Evolutionary conservation across 1,140 invertebrate genomes (phyloP).

Genomic region (Arctopsyche grandis): DNA sequence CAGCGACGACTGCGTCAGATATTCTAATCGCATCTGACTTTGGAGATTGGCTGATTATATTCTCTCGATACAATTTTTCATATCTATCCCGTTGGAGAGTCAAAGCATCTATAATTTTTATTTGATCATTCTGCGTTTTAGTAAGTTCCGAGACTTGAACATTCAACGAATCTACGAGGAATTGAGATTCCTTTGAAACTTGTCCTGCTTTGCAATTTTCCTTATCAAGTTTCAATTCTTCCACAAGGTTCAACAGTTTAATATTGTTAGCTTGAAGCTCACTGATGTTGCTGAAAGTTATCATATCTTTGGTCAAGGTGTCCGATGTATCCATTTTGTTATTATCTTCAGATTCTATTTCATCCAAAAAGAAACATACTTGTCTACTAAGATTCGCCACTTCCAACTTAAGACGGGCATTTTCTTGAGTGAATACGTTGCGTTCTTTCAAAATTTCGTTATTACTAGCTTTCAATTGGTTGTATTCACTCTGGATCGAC

Average conservation of each 20-base stretch:
- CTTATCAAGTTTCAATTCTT: conserved; percentile 85
- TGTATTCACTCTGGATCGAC: conserved; percentile 76
- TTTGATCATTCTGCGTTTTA: conserved; percentile 77
- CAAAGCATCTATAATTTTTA: conserved; percentile 82
- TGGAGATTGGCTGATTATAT: not conserved
- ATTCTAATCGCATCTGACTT: not conserved
- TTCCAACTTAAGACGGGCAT: conserved; percentile 78
- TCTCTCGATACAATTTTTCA: conserved; percentile 75
- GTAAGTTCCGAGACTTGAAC: conserved; percentile 70
- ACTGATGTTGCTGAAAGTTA: conserved; percentile 88
- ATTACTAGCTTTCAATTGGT: conserved; percentile 74
- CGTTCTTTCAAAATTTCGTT: conserved; percentile 76
- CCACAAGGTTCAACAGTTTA: conserved; percentile 81
- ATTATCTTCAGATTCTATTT: conserved; percentile 73
- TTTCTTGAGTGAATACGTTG: conserved; percentile 78
- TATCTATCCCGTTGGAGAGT: conserved; percentile 90
- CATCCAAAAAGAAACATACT: conserved; percentile 84
- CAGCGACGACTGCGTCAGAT: not conserved
- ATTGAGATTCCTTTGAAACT: conserved; percentile 72
- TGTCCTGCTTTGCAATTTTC: conserved; percentile 74
- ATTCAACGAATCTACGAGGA: conserved; percentile 69
- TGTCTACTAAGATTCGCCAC: conserved; percentile 81
- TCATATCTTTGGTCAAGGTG: conserved; percentile 77
- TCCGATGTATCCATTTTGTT: not conserved
- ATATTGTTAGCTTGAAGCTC: conserved; percentile 91